These are phyloP conservation scores for Atractosteus spatula DNA, from an alignment of 2,113 vertebrate genomes.

Conservation along the genomic window DNA sequence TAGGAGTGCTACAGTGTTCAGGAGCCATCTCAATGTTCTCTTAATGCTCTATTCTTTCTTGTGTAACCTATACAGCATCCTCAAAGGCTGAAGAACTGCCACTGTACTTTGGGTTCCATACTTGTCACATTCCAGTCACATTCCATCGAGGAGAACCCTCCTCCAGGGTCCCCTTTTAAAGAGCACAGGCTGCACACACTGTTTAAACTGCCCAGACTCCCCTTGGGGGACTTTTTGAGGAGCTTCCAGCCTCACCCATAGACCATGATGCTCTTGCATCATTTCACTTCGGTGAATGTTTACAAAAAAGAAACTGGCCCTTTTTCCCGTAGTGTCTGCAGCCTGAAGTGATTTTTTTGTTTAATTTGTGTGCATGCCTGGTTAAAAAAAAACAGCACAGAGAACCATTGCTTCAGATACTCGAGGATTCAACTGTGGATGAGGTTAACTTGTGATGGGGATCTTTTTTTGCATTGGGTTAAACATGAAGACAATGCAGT, in stretches of 20 bases:
- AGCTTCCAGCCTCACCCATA: conserved; percentile 25
- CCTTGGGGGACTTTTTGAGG: conserved; percentile 33
- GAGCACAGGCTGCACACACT: conserved; percentile 21
- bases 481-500: conserved; percentile 18
- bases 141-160: conserved; percentile 46
- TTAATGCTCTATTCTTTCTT: conserved; percentile 36
- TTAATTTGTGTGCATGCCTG: conserved; percentile 1
- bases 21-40: conserved; percentile 44
- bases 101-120: conserved; percentile 54
- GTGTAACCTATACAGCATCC: conserved; percentile 55
- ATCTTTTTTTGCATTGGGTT: conserved; percentile 24
- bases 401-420: conserved; percentile 40
- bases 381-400: conserved; percentile 31
- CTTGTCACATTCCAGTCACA: conserved; percentile 57
- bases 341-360: background rate
- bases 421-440: conserved; percentile 23
- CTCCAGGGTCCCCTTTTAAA: conserved; percentile 53
- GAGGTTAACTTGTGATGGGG: conserved; percentile 2
- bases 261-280: conserved; percentile 6
- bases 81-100: conserved; percentile 56
- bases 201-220: conserved; percentile 8
- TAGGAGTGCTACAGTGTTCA: background rate
- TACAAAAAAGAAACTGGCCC: conserved; percentile 25
- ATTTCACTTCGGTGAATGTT: conserved; percentile 23
- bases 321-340: background rate